Evolutionary conservation across 2,113 vertebrate species (phyloP).

Genomic region (Tychaedon coryphoeus): DNA sequence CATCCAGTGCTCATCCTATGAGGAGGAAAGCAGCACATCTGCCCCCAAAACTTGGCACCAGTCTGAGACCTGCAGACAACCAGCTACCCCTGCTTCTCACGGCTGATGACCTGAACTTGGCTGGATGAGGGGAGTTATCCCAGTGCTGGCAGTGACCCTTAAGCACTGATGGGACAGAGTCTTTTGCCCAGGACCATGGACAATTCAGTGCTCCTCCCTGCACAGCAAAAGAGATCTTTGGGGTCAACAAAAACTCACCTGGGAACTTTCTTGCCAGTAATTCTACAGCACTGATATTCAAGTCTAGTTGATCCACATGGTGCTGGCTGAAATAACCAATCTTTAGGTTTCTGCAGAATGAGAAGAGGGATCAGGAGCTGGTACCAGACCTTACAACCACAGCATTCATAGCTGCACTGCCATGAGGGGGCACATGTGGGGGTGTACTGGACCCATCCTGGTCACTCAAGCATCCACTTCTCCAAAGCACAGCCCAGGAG

Average conservation of each 20-base stretch:
- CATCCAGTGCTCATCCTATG: background rate
- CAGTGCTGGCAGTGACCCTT: background rate
- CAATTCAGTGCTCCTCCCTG: background rate
- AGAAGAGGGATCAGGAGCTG: background rate
- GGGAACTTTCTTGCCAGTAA: conserved; percentile 91
- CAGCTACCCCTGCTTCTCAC: background rate
- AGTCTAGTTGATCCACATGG: conserved; percentile 95
- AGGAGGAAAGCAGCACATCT: background rate
- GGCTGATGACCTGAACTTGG: background rate
- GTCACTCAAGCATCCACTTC: accelerated
- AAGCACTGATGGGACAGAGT: background rate
- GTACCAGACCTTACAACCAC: background rate
- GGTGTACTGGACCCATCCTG: background rate
- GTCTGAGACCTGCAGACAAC: background rate
- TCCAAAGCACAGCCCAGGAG: background rate
- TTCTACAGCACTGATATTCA: conserved; percentile 92
- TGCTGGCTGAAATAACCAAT: conserved; percentile 98
- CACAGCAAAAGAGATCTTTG: background rate
- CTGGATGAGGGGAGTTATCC: accelerated
- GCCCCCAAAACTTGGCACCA: background rate
- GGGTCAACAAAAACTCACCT: conserved; percentile 70
- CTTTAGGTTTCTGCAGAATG: conserved; percentile 87
- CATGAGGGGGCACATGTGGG: background rate
- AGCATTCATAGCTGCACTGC: background rate
- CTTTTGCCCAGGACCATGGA: background rate